phyloP scores from a whole-genome alignment of 2,797 vertebrate species.

The Valencia hispanica region DNA sequence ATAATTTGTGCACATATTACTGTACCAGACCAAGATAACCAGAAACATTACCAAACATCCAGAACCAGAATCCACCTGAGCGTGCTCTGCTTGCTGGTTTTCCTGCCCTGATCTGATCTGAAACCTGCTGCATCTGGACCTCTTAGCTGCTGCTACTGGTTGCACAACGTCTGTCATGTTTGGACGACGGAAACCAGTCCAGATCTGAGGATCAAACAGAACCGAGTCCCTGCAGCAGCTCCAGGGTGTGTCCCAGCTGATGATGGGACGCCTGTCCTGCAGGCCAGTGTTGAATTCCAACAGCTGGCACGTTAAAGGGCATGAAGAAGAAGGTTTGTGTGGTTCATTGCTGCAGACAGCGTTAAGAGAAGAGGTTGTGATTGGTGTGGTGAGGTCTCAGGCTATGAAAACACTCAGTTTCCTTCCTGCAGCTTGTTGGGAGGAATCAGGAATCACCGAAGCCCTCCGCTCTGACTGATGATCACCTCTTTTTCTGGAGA shows the following conservation, averaged over 20 bases:
- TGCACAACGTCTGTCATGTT: slow-evolving; percentile 24
- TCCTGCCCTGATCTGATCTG: too few species aligned
- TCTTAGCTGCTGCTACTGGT: slow-evolving; percentile 12
- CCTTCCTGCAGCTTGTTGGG: slow-evolving; percentile 38
- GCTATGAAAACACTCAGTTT: slow-evolving; percentile 9
- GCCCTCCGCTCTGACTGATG: slow-evolving; percentile 51
- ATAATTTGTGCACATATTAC: too few species aligned
- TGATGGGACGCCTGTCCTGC: slow-evolving; percentile 20
- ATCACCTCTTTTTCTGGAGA: slow-evolving; percentile 55
- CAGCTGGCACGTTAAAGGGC: slow-evolving; percentile 28
- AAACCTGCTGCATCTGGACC: background rate
- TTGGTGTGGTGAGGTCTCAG: background rate
- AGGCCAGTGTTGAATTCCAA: slow-evolving; percentile 44
- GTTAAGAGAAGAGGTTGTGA: too few species aligned
- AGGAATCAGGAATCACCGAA: slow-evolving; percentile 56
- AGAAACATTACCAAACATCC: background rate
- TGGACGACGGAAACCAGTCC: slow-evolving; percentile 12
- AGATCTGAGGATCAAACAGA: background rate
- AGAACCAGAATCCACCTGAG: background rate
- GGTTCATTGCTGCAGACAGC: background rate
- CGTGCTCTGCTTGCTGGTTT: too few species aligned
- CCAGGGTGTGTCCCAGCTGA: slow-evolving; percentile 10
- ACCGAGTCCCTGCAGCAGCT: slow-evolving; percentile 17
- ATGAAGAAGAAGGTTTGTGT: background rate
- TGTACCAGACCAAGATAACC: background rate